Evolutionary conservation across 2,797 vertebrate species (phyloP), one percentile per base, ranked within the genome.

Genomic region (Triplophysa yarkandensis): DNA sequence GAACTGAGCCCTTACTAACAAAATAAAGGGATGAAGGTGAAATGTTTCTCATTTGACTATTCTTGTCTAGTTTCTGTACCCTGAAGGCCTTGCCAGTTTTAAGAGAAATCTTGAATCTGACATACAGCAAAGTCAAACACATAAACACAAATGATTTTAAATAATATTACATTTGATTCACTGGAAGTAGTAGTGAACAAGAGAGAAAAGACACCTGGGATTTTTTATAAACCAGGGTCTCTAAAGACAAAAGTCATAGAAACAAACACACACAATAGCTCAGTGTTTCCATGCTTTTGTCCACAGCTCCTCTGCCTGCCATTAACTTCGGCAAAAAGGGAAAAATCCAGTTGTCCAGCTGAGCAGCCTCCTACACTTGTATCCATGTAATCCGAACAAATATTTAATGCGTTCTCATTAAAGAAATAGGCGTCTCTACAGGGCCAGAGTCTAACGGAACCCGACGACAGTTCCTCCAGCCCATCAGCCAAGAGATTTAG

Each of bases 321-420:
- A 72, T 79, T 81, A 82, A 44, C 68, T 70, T 19, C 66, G 69
- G 60, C 81, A 76, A 70, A 68, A 67, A 76, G 48, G 80, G 30
- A 68, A 19, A 69, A 67, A 68, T 80, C 63, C 57, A 67, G 17
- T 21, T 10, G 21, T 71, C 83, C 81, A 36, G 32, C 69, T 81
- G 55, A 71, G 77, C 67, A 36, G 54, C 43, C 81, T 78, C 64
- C 71, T 50, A 46, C 84, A 79, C 64, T 39, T 85, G 74, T 77
- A 84, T 81, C 81, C 78, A 82, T 71, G 58, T 85, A 86, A 88
- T 87, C 86, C 80, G 76, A 63, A 76, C 70, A 86, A 88, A 85
- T 78, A 85, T 81, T 82, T 76, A 58, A 80, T 81, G 76, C 66
- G 52, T 75, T 80, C 79, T 77, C 76, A 78, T 84, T 84, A 81